Evolutionary conservation across 2,888 invertebrate species (phyloP).

Genomic region (Caenorhabditis sp.): DNA sequence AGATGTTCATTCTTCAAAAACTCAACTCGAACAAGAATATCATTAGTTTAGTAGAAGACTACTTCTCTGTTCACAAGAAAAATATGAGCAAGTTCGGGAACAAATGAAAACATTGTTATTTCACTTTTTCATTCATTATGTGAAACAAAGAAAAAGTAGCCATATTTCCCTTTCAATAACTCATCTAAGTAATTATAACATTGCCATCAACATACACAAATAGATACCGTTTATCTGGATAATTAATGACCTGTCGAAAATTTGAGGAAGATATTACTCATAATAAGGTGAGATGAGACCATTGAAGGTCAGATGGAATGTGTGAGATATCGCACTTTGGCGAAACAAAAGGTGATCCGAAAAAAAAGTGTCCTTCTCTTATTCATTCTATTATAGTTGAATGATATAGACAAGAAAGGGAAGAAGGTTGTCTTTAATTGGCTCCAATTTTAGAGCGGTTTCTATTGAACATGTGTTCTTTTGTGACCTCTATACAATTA

Average conservation of each 20-base stretch:
- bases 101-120: not conserved
- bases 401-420: not conserved
- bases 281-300: not conserved
- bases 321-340: conserved; percentile 42
- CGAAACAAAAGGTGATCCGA: conserved; percentile 6
- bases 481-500: not conserved
- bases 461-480: not conserved
- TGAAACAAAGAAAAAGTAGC: not conserved
- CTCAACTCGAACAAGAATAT: too few relatives aligned
- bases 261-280: not conserved
- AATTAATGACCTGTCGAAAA: not conserved
- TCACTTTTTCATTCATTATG: too few relatives aligned
- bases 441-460: conserved; percentile 14
- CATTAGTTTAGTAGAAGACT: too few relatives aligned
- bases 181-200: not conserved
- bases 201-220: not conserved
- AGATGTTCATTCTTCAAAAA: too few relatives aligned
- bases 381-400: conserved; percentile 4
- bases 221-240: not conserved
- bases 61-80: too few relatives aligned
- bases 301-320: conserved; percentile 34
- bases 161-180: not conserved
- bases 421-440: conserved; percentile 10
- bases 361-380: not conserved
- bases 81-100: too few relatives aligned